Percentiles rank a stretch among this genome's conserved stretches.
These are phyloP conservation scores for Hypanus sabinus DNA, from an alignment of 2,113 vertebrate genomes.

Conservation along the genomic window DNA sequence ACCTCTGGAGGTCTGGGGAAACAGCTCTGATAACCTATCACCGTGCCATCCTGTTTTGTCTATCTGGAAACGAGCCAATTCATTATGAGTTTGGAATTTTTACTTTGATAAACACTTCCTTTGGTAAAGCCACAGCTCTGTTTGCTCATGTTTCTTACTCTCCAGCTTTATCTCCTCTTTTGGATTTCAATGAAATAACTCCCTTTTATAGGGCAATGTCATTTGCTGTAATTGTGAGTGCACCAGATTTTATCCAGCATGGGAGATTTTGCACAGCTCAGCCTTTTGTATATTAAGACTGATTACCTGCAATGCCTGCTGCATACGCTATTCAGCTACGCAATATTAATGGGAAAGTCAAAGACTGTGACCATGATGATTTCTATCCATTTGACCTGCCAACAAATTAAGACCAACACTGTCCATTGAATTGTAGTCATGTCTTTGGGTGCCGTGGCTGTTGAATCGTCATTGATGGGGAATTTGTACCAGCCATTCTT, in stretches of 20 bases:
- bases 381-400: not conserved
- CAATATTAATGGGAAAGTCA: not conserved
- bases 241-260: not conserved
- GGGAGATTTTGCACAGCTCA: not conserved
- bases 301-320: not conserved
- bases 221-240: no score
- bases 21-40: no score
- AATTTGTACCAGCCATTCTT: not conserved
- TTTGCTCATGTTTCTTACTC: not conserved
- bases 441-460: not conserved
- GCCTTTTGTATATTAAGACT: not conserved
- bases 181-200: not conserved
- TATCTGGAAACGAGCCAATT: not conserved
- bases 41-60: not conserved
- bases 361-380: not conserved
- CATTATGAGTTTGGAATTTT: not conserved
- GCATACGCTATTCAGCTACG: not conserved
- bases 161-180: not conserved
- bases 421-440: not conserved
- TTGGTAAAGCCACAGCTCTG: not conserved
- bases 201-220: not conserved
- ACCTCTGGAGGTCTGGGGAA: no score
- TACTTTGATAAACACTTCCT: not conserved
- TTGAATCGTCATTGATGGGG: no score
- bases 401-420: no score